Evolutionary conservation across 1,140 invertebrate species (phyloP), one percentile per base, ranked within the genome.

Genomic region (Calliopsis andreniformis): DNA sequence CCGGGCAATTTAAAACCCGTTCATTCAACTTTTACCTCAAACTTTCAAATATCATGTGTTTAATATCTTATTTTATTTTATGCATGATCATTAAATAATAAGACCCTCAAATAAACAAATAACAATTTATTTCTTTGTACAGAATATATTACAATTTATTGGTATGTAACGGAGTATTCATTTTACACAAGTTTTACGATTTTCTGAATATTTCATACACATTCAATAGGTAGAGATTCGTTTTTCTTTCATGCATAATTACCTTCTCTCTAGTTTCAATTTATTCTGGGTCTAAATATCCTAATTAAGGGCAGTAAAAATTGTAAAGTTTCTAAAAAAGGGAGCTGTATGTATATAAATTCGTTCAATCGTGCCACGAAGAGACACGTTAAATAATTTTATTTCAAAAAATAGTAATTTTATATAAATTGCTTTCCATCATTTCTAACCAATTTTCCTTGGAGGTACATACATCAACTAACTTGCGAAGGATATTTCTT

Each of bases 401-500:
- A 47, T 16, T 51, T 43, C 2, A 59, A 59, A 43, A 64, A 25
- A 51, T 39, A 39, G 8, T 8, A 12, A 6, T 45, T 8, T 43
- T 18, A 2, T 43, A 45, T 6, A 72, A 66, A 28, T 68, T 45
- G 8, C 6, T 49, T 35, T n/a, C 42, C 4, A 30, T 2, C 4
- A 12, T 39, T 25, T 66, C 23, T n/a, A 8, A 16, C 28, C 10
- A 1, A 53, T 42, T 68, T 43, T 25, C 12, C 0, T 10, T 47
- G 45, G 49, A 59, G n/a, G 12, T 43, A 32, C 45, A 14, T 5
- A 51, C 42, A 86, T 91, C 88, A 90, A 81, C 88, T 91, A n/a
- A 77, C 28, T 1, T 87, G 61, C 6, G 82, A 72, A 12, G 92
- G 89, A 86, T 94, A 94, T 82, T 94, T 94, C 43, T 89, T 91